phyloP scores from a whole-genome alignment of 2,113 vertebrate genomes.

The Rallus limicola region DNA sequence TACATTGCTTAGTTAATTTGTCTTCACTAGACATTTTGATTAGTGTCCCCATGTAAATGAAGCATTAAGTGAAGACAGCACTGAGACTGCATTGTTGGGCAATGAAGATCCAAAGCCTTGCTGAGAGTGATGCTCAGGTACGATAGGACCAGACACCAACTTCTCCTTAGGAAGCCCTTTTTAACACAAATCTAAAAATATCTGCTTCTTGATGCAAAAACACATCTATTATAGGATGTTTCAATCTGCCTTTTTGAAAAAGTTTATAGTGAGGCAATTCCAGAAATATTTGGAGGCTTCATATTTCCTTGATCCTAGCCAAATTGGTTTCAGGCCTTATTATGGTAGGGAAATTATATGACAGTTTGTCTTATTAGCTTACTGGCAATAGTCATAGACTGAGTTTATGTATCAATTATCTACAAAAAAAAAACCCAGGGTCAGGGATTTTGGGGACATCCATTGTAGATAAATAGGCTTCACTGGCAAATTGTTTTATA shows the following conservation, averaged over 20 bases:
- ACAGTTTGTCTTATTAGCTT: conserved; percentile 25
- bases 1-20: not conserved
- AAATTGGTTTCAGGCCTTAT: conserved; percentile 64
- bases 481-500: not conserved
- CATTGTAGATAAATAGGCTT: not conserved
- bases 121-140: not conserved
- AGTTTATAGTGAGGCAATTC: conserved; percentile 62
- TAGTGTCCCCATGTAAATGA: not conserved
- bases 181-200: conserved; percentile 48
- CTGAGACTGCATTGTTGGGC: not conserved
- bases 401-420: not conserved
- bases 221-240: conserved; percentile 43
- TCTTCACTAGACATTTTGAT: not conserved
- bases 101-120: not conserved
- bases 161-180: conserved; percentile 4
- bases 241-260: conserved; percentile 52
- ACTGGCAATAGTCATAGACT: not conserved
- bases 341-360: conserved; percentile 47
- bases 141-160: not conserved
- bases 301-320: conserved; percentile 60
- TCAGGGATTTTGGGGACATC: not conserved
- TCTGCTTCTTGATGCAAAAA: conserved; percentile 7
- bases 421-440: not conserved
- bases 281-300: conserved; percentile 67
- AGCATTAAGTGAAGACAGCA: not conserved